phyloP scores from a whole-genome alignment of 2,888 invertebrate genomes.

The Apamea monoglypha region DNA sequence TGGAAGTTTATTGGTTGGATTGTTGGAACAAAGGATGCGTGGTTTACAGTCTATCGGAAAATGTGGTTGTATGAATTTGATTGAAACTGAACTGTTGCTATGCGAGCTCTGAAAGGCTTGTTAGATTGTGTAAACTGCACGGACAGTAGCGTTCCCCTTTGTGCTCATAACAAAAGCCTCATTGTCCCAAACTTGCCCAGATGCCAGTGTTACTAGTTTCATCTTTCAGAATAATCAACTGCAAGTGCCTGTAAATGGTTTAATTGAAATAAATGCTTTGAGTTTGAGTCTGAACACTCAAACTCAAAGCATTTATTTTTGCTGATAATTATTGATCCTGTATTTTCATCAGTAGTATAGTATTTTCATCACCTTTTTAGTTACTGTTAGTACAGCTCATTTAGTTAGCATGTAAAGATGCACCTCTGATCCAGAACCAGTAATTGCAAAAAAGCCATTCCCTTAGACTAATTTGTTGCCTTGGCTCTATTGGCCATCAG shows the following conservation, averaged over 20 bases:
- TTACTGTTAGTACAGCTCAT: background rate
- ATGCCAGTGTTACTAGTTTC: too few relatives aligned
- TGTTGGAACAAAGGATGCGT: constrained; percentile 23
- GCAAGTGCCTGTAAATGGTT: background rate
- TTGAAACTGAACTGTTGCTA: constrained; percentile 3
- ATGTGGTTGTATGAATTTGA: background rate
- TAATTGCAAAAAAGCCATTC: background rate
- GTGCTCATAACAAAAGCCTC: background rate
- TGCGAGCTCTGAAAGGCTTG: background rate
- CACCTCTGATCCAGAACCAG: too few relatives aligned
- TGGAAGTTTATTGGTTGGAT: constrained; percentile 10
- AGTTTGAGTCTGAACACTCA: too few relatives aligned
- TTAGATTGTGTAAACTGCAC: background rate
- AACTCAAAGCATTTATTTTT: too few relatives aligned
- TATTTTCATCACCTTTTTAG: too few relatives aligned
- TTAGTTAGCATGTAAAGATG: background rate
- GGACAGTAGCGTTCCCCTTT: background rate
- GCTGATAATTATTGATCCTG: background rate
- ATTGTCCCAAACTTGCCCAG: background rate
- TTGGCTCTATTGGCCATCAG: background rate
- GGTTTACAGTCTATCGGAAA: background rate
- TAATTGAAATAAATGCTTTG: background rate
- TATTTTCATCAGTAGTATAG: too few relatives aligned
- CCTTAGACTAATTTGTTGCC: too few relatives aligned
- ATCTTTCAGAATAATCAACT: background rate